phyloP scores from a whole-genome alignment of 2,888 invertebrate species.

The Melieria omissa region DNA sequence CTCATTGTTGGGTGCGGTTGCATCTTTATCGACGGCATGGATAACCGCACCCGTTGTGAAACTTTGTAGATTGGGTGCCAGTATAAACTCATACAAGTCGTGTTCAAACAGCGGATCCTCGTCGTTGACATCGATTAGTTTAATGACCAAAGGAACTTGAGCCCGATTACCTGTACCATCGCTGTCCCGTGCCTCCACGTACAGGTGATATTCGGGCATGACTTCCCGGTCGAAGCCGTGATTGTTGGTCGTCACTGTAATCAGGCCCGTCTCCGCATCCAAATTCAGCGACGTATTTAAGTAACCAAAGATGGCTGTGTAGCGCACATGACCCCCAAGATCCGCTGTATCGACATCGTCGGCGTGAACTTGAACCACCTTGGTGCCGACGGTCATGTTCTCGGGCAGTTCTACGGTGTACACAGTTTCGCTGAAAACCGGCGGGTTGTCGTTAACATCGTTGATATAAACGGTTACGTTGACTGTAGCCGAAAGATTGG shows the following conservation, averaged over 20 bases:
- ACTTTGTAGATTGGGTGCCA: slow-evolving; percentile 78
- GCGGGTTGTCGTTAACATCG: slow-evolving; percentile 90
- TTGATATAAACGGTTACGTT: slow-evolving; percentile 83
- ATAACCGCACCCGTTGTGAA: slow-evolving; percentile 83
- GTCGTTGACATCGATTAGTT: slow-evolving; percentile 85
- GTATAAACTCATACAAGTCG: slow-evolving; percentile 81
- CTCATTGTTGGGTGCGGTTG: slow-evolving; percentile 85
- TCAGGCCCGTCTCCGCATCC: slow-evolving; percentile 81
- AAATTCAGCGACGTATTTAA: slow-evolving; percentile 82
- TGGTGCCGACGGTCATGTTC: slow-evolving; percentile 80
- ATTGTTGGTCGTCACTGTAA: slow-evolving; percentile 81
- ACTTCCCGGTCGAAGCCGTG: slow-evolving; percentile 86
- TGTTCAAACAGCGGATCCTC: slow-evolving; percentile 86
- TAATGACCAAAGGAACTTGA: slow-evolving; percentile 77
- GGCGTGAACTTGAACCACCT: slow-evolving; percentile 80
- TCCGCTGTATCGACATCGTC: slow-evolving; percentile 82
- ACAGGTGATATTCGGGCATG: slow-evolving; percentile 79
- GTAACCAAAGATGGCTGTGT: slow-evolving; percentile 80
- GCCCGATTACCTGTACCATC: slow-evolving; percentile 83
- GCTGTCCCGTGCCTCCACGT: slow-evolving; percentile 89
- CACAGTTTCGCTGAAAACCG: slow-evolving; percentile 77
- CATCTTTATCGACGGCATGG: slow-evolving; percentile 85
- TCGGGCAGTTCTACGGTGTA: slow-evolving; percentile 84
- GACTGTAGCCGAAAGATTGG: slow-evolving; percentile 78
- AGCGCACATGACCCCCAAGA: slow-evolving; percentile 81